phyloP scores from a whole-genome alignment of 2,888 invertebrate genomes.

The Salticus scenicus region DNA sequence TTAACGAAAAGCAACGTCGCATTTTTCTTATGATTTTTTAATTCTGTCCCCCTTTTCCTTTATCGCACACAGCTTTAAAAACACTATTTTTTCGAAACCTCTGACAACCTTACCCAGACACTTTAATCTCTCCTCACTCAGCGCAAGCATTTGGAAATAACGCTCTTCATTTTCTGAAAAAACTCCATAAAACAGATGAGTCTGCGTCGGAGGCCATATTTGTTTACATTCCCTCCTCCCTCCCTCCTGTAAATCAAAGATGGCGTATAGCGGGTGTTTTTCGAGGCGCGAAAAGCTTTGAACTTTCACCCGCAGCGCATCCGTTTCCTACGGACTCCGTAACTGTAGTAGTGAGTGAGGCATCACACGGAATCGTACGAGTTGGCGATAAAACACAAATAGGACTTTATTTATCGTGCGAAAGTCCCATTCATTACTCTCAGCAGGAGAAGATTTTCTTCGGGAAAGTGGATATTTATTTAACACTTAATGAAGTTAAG shows the following conservation, averaged over 20 bases:
- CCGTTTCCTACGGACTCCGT: constrained; percentile 32
- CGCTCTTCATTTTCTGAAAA: constrained; percentile 48
- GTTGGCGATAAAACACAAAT: constrained; percentile 61
- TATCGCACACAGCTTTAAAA: background rate
- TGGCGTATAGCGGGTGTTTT: constrained; percentile 37
- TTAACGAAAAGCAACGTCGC: background rate
- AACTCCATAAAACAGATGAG: constrained; percentile 43
- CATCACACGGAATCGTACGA: constrained; percentile 35
- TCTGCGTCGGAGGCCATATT: constrained; percentile 54
- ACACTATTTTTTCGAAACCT: background rate
- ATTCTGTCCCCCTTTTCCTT: background rate
- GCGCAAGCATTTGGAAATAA: constrained; percentile 55
- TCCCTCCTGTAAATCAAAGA: constrained; percentile 44
- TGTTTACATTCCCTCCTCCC: constrained; percentile 57
- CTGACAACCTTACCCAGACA: background rate
- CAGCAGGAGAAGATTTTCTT: constrained; percentile 30
- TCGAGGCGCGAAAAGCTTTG: constrained; percentile 47
- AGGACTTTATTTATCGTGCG: constrained; percentile 59
- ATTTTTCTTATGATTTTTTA: constrained; percentile 6
- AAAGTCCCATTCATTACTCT: constrained; percentile 57
- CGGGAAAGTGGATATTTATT: constrained; percentile 43
- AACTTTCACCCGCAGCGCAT: constrained; percentile 47
- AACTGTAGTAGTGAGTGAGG: constrained; percentile 32
- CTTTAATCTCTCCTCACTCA: constrained; percentile 59
- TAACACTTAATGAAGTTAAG: constrained; percentile 53